Evolutionary conservation across 2,113 vertebrate species (phyloP).

Genomic region (mouse (Mus musculus)): DNA sequence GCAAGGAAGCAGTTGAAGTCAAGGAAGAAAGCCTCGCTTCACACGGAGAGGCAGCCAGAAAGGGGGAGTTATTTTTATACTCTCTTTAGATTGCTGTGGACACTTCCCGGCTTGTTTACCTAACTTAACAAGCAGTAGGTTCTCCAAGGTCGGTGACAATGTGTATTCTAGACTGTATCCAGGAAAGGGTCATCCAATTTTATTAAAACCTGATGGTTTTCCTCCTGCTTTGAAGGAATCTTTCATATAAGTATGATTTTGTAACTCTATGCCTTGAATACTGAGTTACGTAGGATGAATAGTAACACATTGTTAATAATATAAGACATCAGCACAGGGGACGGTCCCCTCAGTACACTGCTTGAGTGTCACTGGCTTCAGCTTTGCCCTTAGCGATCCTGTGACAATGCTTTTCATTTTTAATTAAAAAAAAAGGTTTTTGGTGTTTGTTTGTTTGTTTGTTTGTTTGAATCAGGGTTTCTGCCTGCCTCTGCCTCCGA

Average conservation of each 20-base stretch:
- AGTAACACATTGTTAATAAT: constrained; percentile 15
- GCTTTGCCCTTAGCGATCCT: no score
- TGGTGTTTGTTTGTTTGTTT: background rate
- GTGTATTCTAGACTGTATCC: background rate
- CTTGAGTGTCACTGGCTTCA: background rate
- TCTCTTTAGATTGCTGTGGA: constrained; percentile 7
- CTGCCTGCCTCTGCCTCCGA: background rate
- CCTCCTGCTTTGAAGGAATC: constrained; percentile 24
- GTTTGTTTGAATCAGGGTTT: background rate
- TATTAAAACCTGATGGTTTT: constrained; percentile 27
- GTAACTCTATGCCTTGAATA: background rate
- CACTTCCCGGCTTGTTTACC: constrained; percentile 41
- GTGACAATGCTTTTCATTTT: background rate
- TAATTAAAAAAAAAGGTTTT: background rate
- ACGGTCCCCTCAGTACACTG: background rate
- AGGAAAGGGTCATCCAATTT: background rate
- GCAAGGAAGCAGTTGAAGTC: background rate
- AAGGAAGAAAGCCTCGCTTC: constrained; percentile 31
- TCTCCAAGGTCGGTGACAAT: background rate
- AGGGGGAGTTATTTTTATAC: constrained; percentile 42
- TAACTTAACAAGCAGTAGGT: constrained; percentile 21
- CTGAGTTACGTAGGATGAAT: background rate
- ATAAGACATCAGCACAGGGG: background rate
- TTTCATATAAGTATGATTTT: background rate
- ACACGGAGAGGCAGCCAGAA: background rate